These are phyloP conservation scores for Chelonus insularis DNA, from an alignment of 1,140 invertebrate species.

Conservation along the genomic window DNA sequence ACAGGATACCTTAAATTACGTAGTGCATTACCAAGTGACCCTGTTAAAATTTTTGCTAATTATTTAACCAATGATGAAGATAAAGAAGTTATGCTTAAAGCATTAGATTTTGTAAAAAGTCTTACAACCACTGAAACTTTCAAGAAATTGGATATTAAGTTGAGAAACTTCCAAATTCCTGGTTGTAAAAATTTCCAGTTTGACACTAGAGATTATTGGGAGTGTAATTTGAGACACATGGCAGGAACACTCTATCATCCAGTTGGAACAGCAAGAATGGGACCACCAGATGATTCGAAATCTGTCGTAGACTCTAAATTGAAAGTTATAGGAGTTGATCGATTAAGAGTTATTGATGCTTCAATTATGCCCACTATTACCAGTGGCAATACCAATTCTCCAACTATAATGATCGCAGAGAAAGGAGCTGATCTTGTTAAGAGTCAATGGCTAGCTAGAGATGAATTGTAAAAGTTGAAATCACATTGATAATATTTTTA, in stretches of 20 bases:
- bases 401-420: conserved; percentile 63
- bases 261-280: conserved; percentile 61
- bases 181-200: conserved; percentile 44
- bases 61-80: conserved; percentile 59
- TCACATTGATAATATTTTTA: too few species aligned
- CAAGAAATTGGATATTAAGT: conserved; percentile 32
- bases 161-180: conserved; percentile 43
- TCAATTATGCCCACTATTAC: conserved; percentile 60
- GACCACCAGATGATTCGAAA: conserved; percentile 46
- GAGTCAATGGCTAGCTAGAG: conserved; percentile 24
- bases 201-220: conserved; percentile 54
- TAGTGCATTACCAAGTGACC: conserved; percentile 60
- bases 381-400: conserved; percentile 58
- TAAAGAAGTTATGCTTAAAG: conserved; percentile 44
- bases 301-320: conserved; percentile 63
- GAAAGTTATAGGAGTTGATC: conserved; percentile 56
- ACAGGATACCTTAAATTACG: conserved; percentile 58
- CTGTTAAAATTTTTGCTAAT: conserved; percentile 65
- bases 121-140: conserved; percentile 23
- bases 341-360: conserved; percentile 59
- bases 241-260: conserved; percentile 58
- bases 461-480: conserved; percentile 18
- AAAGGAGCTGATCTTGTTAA: conserved; percentile 52
- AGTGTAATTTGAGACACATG: conserved; percentile 56
- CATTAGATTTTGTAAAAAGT: conserved; percentile 19